Evolutionary conservation across 2,888 invertebrate genomes (phyloP).

Genomic region (Shargacucullia verbasci): DNA sequence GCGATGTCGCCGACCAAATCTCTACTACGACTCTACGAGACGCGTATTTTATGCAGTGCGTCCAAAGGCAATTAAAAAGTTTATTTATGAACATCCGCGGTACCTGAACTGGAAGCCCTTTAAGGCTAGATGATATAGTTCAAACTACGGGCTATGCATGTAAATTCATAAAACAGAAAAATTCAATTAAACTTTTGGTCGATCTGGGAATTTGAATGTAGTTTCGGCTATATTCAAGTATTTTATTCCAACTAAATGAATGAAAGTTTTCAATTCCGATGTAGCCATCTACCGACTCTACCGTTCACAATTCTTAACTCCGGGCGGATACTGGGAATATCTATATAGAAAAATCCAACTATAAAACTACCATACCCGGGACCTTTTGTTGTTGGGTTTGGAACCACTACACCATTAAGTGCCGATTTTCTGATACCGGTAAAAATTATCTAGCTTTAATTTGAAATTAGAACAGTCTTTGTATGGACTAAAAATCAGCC

Average conservation of each 20-base stretch:
- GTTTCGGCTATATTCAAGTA: conserved; percentile 15
- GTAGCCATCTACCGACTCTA: too few relatives aligned
- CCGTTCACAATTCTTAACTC: too few relatives aligned
- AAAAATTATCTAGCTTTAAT: too few relatives aligned
- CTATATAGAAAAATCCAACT: too few relatives aligned
- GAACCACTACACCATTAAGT: too few relatives aligned
- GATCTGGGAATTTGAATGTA: conserved; percentile 8
- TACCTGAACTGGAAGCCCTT: not conserved
- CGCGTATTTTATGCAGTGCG: conserved; percentile 21
- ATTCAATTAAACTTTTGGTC: conserved; percentile 36
- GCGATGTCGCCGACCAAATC: conserved; percentile 18
- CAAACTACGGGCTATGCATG: conserved; percentile 15
- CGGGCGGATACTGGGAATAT: too few relatives aligned
- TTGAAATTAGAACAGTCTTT: too few relatives aligned
- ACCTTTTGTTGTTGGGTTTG: too few relatives aligned
- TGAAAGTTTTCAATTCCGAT: conserved; percentile 18
- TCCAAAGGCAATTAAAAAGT: conserved; percentile 7
- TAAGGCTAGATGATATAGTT: not conserved
- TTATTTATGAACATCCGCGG: conserved; percentile 13
- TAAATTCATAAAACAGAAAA: conserved; percentile 34
- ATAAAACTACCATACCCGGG: too few relatives aligned
- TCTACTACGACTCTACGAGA: conserved; percentile 1
- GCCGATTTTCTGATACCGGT: too few relatives aligned
- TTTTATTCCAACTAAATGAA: conserved; percentile 24
- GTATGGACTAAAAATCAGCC: too few relatives aligned